Percentiles rank a stretch among this genome's conserved stretches.
Evolutionary conservation across 2,888 invertebrate species (phyloP).

Genomic region (Neocrepidodera transversa): DNA sequence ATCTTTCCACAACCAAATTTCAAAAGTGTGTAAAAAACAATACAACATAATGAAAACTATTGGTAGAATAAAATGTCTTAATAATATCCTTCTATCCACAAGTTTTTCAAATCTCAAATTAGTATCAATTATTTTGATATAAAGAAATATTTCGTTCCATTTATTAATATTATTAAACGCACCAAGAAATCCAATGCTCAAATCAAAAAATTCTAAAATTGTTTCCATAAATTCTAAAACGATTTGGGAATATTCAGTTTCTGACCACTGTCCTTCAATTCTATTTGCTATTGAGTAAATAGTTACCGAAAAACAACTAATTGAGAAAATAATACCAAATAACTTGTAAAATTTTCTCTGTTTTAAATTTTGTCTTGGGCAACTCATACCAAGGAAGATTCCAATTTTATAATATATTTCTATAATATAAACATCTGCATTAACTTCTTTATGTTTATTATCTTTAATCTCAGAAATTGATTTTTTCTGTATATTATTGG

Average conservation of each 20-base stretch:
- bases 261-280: background rate
- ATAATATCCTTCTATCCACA: background rate
- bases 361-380: background rate
- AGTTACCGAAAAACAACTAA: background rate
- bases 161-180: background rate
- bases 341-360: background rate
- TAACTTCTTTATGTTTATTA: background rate
- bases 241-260: background rate
- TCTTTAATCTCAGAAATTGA: background rate
- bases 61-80: background rate
- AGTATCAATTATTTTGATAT: background rate
- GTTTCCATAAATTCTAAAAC: background rate
- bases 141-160: background rate
- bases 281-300: background rate
- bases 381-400: background rate
- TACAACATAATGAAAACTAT: background rate
- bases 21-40: conserved; percentile 20
- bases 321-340: background rate
- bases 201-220: background rate
- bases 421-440: background rate
- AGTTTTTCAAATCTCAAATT: background rate
- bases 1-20: conserved; percentile 21
- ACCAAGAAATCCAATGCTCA: background rate
- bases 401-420: conserved; percentile 4
- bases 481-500: background rate